These are phyloP conservation scores for Pachliopta kotzebuea DNA, from an alignment of 2,888 invertebrate species.

Conservation along the genomic window DNA sequence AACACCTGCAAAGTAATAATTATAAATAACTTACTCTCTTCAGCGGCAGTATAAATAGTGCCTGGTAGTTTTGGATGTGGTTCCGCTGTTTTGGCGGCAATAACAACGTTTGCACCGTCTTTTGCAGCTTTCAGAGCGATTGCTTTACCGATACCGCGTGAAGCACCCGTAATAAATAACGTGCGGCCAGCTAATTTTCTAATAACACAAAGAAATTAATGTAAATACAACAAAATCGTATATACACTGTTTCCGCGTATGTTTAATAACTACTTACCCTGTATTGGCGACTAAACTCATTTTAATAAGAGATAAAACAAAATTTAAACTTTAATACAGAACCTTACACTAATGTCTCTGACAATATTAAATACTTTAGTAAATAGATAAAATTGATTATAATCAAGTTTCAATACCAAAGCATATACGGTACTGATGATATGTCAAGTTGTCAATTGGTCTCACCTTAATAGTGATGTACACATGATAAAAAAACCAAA, in stretches of 20 bases:
- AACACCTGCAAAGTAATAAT: background rate
- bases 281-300: slow-evolving; percentile 78
- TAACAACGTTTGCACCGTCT: slow-evolving; percentile 95
- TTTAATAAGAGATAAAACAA: slow-evolving; percentile 34
- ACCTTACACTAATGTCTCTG: background rate
- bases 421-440: background rate
- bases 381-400: slow-evolving; percentile 1
- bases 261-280: slow-evolving; percentile 53
- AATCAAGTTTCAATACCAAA: background rate
- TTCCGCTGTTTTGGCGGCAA: slow-evolving; percentile 95
- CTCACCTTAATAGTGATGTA: background rate
- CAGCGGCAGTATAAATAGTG: slow-evolving; percentile 94
- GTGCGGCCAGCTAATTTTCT: slow-evolving; percentile 90
- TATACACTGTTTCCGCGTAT: slow-evolving; percentile 20
- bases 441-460: background rate
- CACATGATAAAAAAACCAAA: background rate
- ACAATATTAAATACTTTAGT: background rate
- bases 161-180: slow-evolving; percentile 96
- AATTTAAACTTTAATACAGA: slow-evolving; percentile 17
- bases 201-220: slow-evolving; percentile 35
- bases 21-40: slow-evolving; percentile 87
- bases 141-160: slow-evolving; percentile 97
- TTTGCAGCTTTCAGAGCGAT: slow-evolving; percentile 95
- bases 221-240: slow-evolving; percentile 23
- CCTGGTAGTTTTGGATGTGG: slow-evolving; percentile 95